Conservation (phyloP, 1,140 invertebrate genomes). For the Neocloeon triangulifer region DNA sequence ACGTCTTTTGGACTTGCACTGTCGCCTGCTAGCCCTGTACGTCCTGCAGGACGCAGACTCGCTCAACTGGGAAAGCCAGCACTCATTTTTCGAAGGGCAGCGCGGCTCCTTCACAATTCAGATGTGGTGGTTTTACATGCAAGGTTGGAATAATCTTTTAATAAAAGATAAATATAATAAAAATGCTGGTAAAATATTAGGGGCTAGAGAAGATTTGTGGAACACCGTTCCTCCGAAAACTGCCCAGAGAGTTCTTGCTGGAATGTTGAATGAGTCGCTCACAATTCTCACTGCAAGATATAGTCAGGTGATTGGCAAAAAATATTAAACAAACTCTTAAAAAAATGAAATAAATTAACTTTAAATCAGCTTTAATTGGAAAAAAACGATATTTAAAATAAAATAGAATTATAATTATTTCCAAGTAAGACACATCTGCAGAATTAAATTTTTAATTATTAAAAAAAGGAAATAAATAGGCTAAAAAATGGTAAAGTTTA, state of each 20-base stretch:
- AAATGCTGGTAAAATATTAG: constrained; percentile 15
- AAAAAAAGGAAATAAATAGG: no score
- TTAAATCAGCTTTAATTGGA: constrained; percentile 6
- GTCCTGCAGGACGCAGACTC: constrained; percentile 55
- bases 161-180: background rate
- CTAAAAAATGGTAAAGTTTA: no score
- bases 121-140: constrained; percentile 71
- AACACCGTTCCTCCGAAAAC: constrained; percentile 57
- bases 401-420: constrained; percentile 1
- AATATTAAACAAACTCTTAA: no score
- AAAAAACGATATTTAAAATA: constrained; percentile 4
- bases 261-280: constrained; percentile 58
- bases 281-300: constrained; percentile 50
- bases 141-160: constrained; percentile 23
- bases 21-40: constrained; percentile 44
- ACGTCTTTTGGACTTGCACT: constrained; percentile 50
- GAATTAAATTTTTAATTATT: no score
- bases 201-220: constrained; percentile 49
- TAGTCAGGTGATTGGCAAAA: constrained; percentile 39
- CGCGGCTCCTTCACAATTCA: constrained; percentile 50
- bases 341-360: no score
- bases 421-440: no score
- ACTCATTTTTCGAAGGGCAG: constrained; percentile 38
- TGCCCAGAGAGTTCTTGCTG: constrained; percentile 52
- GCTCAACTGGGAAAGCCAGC: constrained; percentile 35